Conservation (phyloP, 2,797 vertebrate species). For the Malurus splendens region DNA sequence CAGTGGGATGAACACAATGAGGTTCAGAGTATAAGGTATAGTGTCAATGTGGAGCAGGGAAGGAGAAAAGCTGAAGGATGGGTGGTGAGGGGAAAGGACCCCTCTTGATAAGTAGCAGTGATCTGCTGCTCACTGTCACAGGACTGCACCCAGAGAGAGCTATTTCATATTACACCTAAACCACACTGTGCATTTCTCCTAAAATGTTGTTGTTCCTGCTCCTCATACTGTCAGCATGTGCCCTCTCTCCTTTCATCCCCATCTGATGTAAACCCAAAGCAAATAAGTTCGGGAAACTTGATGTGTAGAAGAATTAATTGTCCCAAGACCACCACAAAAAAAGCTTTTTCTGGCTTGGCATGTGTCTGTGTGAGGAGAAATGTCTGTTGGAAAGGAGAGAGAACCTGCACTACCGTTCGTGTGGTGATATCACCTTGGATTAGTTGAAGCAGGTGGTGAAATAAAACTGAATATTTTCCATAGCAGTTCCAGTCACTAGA, state of each 20-base stretch:
- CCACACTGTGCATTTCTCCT: neutral
- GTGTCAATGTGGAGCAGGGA: neutral
- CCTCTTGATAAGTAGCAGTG: neutral
- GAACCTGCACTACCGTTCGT: neutral
- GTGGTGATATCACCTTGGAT: neutral
- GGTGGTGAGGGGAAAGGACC: neutral
- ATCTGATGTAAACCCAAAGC: neutral
- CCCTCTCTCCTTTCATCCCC: neutral
- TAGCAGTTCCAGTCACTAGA: neutral
- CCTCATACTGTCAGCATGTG: neutral
- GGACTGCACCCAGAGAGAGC: neutral
- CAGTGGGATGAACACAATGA: neutral
- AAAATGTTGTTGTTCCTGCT: neutral
- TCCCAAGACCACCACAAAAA: neutral
- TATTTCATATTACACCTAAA: neutral
- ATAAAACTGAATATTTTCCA: neutral
- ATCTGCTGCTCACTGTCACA: neutral
- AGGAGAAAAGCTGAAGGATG: neutral
- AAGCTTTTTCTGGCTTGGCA: neutral
- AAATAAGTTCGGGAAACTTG: neutral
- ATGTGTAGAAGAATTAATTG: neutral
- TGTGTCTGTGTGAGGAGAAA: neutral
- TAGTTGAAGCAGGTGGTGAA: neutral
- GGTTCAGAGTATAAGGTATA: neutral
- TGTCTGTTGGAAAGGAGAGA: neutral